Base-by-base conservation (phyloP, 2,797 vertebrate genomes). In the Brachyalestes nurse region DNA sequence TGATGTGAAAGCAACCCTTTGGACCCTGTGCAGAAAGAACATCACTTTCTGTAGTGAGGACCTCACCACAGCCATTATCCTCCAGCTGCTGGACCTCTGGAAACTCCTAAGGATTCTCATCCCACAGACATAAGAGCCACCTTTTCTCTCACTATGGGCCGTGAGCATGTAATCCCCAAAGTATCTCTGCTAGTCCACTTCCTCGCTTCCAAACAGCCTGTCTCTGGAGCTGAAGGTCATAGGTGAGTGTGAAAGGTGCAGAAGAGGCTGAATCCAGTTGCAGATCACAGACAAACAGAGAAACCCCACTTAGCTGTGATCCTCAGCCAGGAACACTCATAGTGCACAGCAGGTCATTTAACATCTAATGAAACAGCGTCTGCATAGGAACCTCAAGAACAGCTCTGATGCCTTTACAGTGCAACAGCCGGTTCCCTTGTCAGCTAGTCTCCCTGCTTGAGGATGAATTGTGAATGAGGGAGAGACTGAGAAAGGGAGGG, bases 31-130 rank as follows among this genome's bases (percentile, higher is more conserved):
- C 84, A 96, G 93, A 91, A 96, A 92, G 86, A 96, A 91, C 89
- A 96, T 94, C 94, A 96, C 95, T 95, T 96, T 96, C 93, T 95
- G 95, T 88, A 96, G 92, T 89, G 95, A 96, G 17, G 95, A 94
- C 93, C 95, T 95, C 93, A 96, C 95, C 89, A 96, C 93, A 90
- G 95, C 94, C 95, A 96, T 96, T 94, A 95, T 95, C 93, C 93
- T 95, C 94, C 95, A 93, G 94, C 95, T 95, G 91, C 93, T 93
- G 93, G 94, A 92, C 93, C 95, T 94, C 90, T 93, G 93, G 87
- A 96, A 92, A 91, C 91, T 93, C 91, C 93, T 94, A 92, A 94
- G 92, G 93, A 96, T 95, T 95, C 95, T 95, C 95, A 96, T 96
- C 91, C 94, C 95, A 94, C 40, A 94, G 92, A 91, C 89, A 91